Conservation (phyloP, 2,797 vertebrate species). For the Oreochromis mossambicus region DNA sequence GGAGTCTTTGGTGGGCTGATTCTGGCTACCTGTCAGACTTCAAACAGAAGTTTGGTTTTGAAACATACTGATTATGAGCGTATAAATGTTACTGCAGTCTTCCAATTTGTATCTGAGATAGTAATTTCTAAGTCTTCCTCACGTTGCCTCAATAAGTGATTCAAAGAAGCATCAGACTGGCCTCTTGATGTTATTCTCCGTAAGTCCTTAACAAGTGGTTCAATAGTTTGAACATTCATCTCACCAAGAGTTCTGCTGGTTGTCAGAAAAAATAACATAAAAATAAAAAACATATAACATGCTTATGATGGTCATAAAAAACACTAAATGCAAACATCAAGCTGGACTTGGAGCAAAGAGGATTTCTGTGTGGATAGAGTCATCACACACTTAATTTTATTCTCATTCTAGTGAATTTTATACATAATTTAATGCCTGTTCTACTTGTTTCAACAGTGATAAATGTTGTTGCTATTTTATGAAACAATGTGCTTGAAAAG, state of each 20-base stretch:
- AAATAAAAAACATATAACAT: neutral
- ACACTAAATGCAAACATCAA: neutral
- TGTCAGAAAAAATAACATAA: neutral
- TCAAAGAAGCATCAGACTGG: neutral
- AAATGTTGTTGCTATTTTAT: neutral
- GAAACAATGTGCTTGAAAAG: neutral
- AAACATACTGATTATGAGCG: neutral
- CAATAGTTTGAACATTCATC: neutral
- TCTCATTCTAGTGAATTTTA: neutral
- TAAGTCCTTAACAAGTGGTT: neutral
- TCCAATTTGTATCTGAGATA: neutral
- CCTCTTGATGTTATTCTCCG: neutral
- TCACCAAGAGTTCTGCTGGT: neutral
- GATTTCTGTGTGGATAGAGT: accelerated
- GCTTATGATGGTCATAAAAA: neutral
- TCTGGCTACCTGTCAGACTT: accelerated
- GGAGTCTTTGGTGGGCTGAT: neutral
- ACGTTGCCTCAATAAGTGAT: neutral
- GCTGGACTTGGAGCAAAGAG: neutral
- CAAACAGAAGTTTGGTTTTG: neutral
- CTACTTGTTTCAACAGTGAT: neutral
- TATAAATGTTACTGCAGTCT: neutral
- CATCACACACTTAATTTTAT: neutral
- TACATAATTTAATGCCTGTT: neutral
- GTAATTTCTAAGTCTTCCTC: neutral